Evolutionary conservation across 1,140 invertebrate genomes (phyloP).

Genomic region (Macrostomum lignano): DNA sequence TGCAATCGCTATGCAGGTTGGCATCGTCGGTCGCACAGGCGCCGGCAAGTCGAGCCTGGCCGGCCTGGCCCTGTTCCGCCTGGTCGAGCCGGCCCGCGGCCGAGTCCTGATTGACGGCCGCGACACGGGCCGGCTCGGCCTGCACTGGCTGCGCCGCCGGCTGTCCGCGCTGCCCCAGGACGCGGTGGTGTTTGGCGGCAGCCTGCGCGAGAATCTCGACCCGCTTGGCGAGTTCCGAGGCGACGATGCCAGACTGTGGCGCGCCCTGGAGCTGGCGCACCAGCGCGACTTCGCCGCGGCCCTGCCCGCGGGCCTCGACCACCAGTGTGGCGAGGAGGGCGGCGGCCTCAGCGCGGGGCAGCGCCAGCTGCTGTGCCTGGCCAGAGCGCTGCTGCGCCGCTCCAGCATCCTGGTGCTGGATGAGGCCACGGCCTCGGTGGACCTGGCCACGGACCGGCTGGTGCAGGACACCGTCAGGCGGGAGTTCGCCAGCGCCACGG

Average conservation of each 20-base stretch:
- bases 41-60: conserved; percentile 33
- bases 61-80: conserved; percentile 31
- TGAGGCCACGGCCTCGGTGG: conserved; percentile 69
- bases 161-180: conserved; percentile 63
- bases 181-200: conserved; percentile 26
- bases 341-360: conserved; percentile 17
- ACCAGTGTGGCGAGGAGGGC: neutral
- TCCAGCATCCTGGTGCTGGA: conserved; percentile 37
- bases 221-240: conserved; percentile 12
- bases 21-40: conserved; percentile 33
- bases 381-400: conserved; percentile 20
- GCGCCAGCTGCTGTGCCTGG: conserved; percentile 27
- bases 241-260: conserved; percentile 11
- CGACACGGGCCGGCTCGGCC: conserved; percentile 52
- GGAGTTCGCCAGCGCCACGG: no score
- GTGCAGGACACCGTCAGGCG: no score
- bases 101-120: conserved; percentile 62
- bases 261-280: conserved; percentile 9
- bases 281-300: neutral
- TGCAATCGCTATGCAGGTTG: conserved; percentile 28
- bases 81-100: conserved; percentile 38
- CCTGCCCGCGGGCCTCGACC: neutral
- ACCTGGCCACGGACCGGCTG: conserved; percentile 28
- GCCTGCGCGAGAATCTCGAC: conserved; percentile 20
- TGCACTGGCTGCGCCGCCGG: conserved; percentile 53